Conservation (phyloP, 2,888 invertebrate species). For the Scaptomyza caliginosa region DNA sequence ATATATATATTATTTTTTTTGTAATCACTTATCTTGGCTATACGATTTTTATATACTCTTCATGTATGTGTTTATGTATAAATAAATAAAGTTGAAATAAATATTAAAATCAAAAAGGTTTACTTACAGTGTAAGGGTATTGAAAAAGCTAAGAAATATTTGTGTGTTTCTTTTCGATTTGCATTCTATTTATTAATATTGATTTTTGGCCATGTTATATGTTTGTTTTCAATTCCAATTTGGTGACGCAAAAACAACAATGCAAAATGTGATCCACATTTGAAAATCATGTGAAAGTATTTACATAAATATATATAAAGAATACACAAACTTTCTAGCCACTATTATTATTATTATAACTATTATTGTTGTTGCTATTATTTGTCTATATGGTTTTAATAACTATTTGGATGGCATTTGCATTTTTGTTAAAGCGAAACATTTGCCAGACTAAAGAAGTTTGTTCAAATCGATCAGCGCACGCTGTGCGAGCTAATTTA, state of each 20-base stretch:
- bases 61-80: too few relatives aligned
- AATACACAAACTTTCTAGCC: conserved; percentile 50
- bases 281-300: conserved; percentile 60
- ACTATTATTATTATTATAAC: background rate
- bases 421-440: background rate
- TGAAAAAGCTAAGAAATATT: background rate
- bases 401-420: conserved; percentile 8
- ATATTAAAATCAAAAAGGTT: too few relatives aligned
- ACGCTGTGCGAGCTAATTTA: conserved; percentile 50
- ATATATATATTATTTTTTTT: conserved; percentile 5
- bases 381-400: conserved; percentile 8
- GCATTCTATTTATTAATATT: background rate
- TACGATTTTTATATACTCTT: background rate
- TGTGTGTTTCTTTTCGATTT: background rate
- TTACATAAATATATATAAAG: conserved; percentile 59
- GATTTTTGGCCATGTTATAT: conserved; percentile 3
- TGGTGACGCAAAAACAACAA: conserved; percentile 23
- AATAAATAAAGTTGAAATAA: too few relatives aligned
- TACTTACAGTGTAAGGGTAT: background rate
- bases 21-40: background rate
- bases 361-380: conserved; percentile 28
- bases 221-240: conserved; percentile 36
- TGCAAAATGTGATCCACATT: conserved; percentile 9
- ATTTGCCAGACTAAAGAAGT: background rate
- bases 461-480: conserved; percentile 5